phyloP scores from a whole-genome alignment of 2,797 vertebrate species.

The Natrix natrix region DNA sequence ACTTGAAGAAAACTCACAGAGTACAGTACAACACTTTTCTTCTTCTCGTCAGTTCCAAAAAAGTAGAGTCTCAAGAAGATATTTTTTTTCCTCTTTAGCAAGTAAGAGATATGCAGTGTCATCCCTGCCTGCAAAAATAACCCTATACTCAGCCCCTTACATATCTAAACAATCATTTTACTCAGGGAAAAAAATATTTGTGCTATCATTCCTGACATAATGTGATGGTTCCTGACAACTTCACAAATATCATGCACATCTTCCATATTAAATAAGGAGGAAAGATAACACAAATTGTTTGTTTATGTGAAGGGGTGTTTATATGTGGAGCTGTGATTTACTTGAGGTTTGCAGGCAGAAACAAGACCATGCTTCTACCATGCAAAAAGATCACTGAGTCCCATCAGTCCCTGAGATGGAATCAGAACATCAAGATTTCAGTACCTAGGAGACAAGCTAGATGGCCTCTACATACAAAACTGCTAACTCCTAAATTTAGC shows the following conservation, averaged over 20 bases:
- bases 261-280: not conserved
- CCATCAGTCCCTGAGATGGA: not conserved
- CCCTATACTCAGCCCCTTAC: not conserved
- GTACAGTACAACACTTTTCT: conserved; percentile 32
- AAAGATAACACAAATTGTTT: not conserved
- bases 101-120: not conserved
- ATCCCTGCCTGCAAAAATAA: not conserved
- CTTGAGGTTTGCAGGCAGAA: not conserved
- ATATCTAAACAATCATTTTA: not conserved
- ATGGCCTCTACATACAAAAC: conserved; percentile 30
- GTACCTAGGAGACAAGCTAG: conserved; percentile 48
- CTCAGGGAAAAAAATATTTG: not conserved
- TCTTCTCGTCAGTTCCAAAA: conserved; percentile 25
- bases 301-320: not conserved
- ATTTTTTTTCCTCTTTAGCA: conserved; percentile 3
- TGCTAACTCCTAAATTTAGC: conserved; percentile 40
- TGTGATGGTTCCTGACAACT: not conserved
- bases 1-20: conserved; percentile 42
- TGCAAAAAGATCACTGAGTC: not conserved
- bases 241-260: not conserved
- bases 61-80: conserved; percentile 6
- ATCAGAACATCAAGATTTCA: not conserved
- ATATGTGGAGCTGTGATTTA: not conserved
- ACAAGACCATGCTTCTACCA: not conserved
- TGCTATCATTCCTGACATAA: not conserved